A percentile compares a stretch with the other conserved stretches of the same genome.
phyloP scores from a whole-genome alignment of 2,797 vertebrate species.

The Danio kyathit region DNA sequence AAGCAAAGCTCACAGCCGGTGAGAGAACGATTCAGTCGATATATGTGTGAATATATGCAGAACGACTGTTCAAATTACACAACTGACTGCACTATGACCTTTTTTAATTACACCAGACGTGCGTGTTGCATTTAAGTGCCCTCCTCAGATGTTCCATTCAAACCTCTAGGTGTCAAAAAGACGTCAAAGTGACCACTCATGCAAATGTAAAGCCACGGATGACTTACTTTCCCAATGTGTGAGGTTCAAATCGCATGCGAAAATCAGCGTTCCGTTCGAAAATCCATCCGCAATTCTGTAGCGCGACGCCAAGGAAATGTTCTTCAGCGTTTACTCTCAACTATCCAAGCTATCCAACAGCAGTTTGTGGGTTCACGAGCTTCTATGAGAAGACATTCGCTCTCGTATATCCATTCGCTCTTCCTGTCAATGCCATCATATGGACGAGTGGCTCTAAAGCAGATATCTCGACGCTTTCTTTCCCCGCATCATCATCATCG shows the following conservation, averaged over 20 bases:
- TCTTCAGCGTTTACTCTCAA: slow-evolving; percentile 67
- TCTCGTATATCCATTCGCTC: slow-evolving; percentile 38
- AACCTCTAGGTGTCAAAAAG: not conserved
- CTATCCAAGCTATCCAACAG: slow-evolving; percentile 64
- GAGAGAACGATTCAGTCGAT: slow-evolving; percentile 10
- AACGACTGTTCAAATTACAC: slow-evolving; percentile 24
- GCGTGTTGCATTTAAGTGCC: not conserved
- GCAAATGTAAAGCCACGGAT: slow-evolving; percentile 1
- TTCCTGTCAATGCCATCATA: slow-evolving; percentile 33
- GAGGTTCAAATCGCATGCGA: slow-evolving; percentile 65
- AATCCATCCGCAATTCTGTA: slow-evolving; percentile 88
- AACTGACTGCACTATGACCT: slow-evolving; percentile 5
- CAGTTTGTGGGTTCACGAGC: slow-evolving; percentile 29
- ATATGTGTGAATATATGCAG: slow-evolving; percentile 6
- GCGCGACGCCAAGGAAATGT: slow-evolving; percentile 79
- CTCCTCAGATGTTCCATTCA: not conserved
- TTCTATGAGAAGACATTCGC: slow-evolving; percentile 32
- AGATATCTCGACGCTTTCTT: slow-evolving; percentile 55
- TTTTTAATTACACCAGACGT: not conserved
- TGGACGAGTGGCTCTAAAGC: slow-evolving; percentile 42
- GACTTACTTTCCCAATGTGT: slow-evolving; percentile 75
- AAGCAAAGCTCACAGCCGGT: slow-evolving; percentile 7
- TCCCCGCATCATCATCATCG: slow-evolving; percentile 46
- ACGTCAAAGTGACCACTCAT: slow-evolving; percentile 18
- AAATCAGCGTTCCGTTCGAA: slow-evolving; percentile 68